These are phyloP conservation scores for Euzophera pinguis DNA, from an alignment of 2,888 invertebrate species.

Conservation along the genomic window DNA sequence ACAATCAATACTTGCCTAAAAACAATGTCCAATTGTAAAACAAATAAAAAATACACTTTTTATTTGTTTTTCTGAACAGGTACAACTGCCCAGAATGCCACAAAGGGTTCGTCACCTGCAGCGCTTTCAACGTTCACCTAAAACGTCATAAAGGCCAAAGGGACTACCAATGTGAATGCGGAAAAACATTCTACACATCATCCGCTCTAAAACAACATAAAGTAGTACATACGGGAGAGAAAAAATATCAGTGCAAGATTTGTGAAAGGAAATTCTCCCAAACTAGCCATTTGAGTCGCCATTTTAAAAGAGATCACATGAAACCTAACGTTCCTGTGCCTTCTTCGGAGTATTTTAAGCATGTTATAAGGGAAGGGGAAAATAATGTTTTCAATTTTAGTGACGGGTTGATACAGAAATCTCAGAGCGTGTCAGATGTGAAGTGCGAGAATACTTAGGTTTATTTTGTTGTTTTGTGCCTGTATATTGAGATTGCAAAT, in stretches of 20 bases:
- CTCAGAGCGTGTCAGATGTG: constrained; percentile 22
- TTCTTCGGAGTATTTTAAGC: constrained; percentile 51
- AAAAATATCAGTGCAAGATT: constrained; percentile 68
- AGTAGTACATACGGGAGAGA: constrained; percentile 69
- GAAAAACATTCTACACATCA: constrained; percentile 69
- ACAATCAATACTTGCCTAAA: too few relatives aligned
- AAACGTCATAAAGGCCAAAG: constrained; percentile 69
- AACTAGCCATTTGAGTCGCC: constrained; percentile 63
- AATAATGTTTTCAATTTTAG: constrained; percentile 32
- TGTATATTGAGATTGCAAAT: too few relatives aligned
- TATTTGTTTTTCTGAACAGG: constrained; percentile 34
- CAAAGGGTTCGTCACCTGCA: constrained; percentile 66
- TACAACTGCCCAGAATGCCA: constrained; percentile 65
- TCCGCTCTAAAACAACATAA: constrained; percentile 67
- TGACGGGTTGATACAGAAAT: constrained; percentile 23
- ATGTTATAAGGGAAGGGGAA: constrained; percentile 37
- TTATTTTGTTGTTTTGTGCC: neutral
- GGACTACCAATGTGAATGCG: constrained; percentile 69
- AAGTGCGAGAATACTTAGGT: constrained; percentile 47
- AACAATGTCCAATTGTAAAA: too few relatives aligned
- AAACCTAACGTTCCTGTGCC: constrained; percentile 57
- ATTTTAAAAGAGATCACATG: constrained; percentile 65
- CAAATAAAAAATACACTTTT: too few relatives aligned
- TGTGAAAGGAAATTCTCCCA: constrained; percentile 69
- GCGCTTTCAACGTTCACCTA: constrained; percentile 63